Evolutionary conservation across 2,113 vertebrate species (phyloP), one percentile per base, ranked within the genome.

Genomic region (Neodontobutis hainanensis): DNA sequence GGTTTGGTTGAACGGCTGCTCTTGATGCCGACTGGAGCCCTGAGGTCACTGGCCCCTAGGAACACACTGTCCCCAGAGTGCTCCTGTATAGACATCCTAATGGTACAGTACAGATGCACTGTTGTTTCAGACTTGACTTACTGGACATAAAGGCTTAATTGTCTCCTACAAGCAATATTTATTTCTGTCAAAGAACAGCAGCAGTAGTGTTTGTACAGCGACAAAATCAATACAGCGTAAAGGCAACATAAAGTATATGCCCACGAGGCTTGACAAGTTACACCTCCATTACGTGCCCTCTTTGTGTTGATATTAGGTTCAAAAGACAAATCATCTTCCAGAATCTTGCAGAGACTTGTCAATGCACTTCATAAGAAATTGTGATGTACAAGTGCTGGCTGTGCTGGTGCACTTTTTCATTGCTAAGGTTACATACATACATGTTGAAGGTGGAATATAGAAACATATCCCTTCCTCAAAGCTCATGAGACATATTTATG

Each of bases 1-100:
- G 68, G 47, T 47, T 68, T 61, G 65, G 61, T 45, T 59, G 50
- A 83, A 65, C 82, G 80, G 82, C 78, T 85, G 82, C 87, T 88
- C 76, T 80, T 77, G 49, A 71, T 80, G 75, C 78, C 81, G 59
- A 57, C 61, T 40, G 0, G 2, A 68, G 57, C 55, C 75, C 73
- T 34, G 5, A 4, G 70, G 74, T 43, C 53, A 27, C 44, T 61
- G 48, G 45, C 60, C 81, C 76, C 47, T 42, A 42, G 73, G 79
- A 78, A 51, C 52, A 65, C 14, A 19, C 53, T 70, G 61, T 71
- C 59, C 74, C 67, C 55, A 52, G 35, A 51, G 62, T 46, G 40
- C 58, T 75, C 42, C 16, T 19, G 14, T 61, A 48, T 35, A 69
- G 42, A 78, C 45, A 68, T 48, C 72, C 64, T 77, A 5, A 65